A percentile compares a stretch with the other conserved stretches of the same genome.
Evolutionary conservation across 2,113 vertebrate species (phyloP).

Genomic region (Tyrannus savana): DNA sequence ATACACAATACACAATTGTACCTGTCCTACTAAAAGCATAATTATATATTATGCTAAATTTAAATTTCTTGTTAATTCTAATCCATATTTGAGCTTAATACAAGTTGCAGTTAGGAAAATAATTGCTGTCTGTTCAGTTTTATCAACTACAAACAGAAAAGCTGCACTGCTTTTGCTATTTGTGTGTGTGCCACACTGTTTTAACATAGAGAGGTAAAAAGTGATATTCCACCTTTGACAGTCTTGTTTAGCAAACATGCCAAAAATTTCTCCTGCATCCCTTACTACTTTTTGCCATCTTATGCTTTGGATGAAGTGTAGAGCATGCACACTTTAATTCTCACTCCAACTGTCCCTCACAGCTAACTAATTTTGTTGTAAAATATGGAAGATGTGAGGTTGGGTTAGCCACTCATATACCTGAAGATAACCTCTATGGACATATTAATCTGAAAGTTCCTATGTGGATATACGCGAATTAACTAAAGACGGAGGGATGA

Average conservation of each 20-base stretch:
- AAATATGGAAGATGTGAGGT: neutral
- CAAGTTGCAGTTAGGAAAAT: neutral
- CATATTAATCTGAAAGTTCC: neutral
- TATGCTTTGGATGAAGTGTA: neutral
- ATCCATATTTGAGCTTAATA: neutral
- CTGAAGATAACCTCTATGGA: neutral
- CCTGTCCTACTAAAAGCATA: neutral
- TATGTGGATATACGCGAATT: neutral
- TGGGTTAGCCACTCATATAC: neutral
- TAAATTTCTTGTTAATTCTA: neutral
- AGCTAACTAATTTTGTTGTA: neutral
- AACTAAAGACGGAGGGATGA: neutral
- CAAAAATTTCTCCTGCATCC: neutral
- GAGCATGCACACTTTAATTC: neutral
- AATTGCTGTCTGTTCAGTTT: neutral
- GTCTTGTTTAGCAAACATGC: neutral
- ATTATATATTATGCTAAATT: neutral
- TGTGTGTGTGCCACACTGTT: neutral
- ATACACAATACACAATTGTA: neutral
- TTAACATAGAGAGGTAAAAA: neutral
- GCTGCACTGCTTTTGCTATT: neutral
- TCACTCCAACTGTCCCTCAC: neutral
- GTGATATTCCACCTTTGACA: neutral
- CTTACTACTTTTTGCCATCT: neutral
- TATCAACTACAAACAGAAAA: neutral